Evolutionary conservation across 1,140 invertebrate species (phyloP), one percentile per base, ranked within the genome.

Genomic region (Euglossa dilemma): DNA sequence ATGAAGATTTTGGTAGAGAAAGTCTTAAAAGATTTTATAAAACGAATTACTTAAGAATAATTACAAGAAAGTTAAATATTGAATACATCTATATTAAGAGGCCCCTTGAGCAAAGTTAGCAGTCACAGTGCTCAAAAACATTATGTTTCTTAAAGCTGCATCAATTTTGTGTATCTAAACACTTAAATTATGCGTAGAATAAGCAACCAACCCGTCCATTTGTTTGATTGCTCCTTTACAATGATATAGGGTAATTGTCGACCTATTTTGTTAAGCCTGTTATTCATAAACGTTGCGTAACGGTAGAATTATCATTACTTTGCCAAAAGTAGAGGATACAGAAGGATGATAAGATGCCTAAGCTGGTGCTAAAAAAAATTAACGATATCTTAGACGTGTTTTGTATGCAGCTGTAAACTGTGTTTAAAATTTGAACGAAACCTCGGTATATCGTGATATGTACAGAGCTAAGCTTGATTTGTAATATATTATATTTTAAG

Each of bases 141-240:
- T 72, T 64, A 75, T 18, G 45, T 70, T 36, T 83, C n/a, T 71
- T 67, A 66, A 75, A 71, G 52, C 67, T 83, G 73, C 77, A 64
- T 83, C 14, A 66, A 80, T 81, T 82, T 72, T 45, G 25, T 54
- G 47, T 77, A 72, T 72, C 25, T 59, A 59, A 72, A 63, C 71
- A 81, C 52, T 71, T 83, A 85, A 77, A 64, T 43, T 85, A 71
- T 66, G 45, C 14, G 69, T 85, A 83, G 84, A 78, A 28, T 83
- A 85, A 86, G 75, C 56, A 77, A 86, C 78, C 61, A 61, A 82
- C 85, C 89, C 87, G 89, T 90, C 87, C 89, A 84, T 77, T 80
- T 89, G 57, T 90, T 90, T 82, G 79, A 79, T 74, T 56, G 56
- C 70, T 85, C 78, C 78, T 85, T 54, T 74, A 14, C 63, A 72